Base-by-base conservation (phyloP, 2,888 invertebrate genomes). In the Epicampocera succincta region DNA sequence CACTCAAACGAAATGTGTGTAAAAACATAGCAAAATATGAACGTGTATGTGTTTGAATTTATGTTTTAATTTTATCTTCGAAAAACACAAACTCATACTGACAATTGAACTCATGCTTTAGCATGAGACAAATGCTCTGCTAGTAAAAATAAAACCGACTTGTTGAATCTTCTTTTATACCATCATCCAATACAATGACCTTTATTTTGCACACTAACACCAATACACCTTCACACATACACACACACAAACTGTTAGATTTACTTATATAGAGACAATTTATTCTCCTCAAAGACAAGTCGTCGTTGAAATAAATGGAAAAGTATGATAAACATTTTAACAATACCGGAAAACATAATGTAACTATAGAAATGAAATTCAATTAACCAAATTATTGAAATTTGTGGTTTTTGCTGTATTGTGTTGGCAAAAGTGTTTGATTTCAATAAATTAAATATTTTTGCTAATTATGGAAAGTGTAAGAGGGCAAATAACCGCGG, bases 91-190 rank as follows among this genome's bases (percentile, higher is more conserved):
- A 61, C 0, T 19, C 13, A 40, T 3, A 52, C 25, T 40, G 1
- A 0, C 12, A 50, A 21, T 9, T 13, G 40, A 15, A 17, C 60
- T 5, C 42, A 42, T 4, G 42, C 50, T 33, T 33, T 33, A 9
- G 8, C 33, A 33, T 33, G 8, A 9, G 33, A 33, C 33, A 33
- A 5, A 9, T 33, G 8, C 8, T 33, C 33, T 33, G 5, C 29
- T 52, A 63, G 9, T 61, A 40, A 3, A 1, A n/a, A 12, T 15
- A 38, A 15, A 54, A 56, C 3, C 52, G 78, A 78, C 78, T 78
- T 78, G 78, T 78, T 78, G 78, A 58, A 44, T 78, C 3, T 21
- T n/a, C 11, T 60, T 72, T 61, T 38, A 33, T 19, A 38, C 75
- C 42, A 38, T 33, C 17, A 19, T 11, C 11, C 38, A 54, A 69